Conservation (phyloP, 2,113 vertebrate genomes). For the Daphoenositta chrysoptera region DNA sequence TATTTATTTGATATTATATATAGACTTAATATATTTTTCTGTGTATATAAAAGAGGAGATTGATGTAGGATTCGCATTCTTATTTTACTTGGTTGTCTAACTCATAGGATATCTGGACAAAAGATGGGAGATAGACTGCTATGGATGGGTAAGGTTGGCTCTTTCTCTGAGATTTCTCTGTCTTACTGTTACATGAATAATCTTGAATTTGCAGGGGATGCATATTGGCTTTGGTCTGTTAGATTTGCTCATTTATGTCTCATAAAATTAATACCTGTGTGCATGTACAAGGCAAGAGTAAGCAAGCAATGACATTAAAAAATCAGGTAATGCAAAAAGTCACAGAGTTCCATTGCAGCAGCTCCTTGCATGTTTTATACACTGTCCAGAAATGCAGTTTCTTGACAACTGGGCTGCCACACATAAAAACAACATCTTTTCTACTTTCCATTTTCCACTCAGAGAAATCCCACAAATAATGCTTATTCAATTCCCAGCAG, state of each 20-base stretch:
- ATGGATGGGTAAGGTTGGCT: background rate
- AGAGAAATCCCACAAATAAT: slow-evolving; percentile 17
- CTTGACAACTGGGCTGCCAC: background rate
- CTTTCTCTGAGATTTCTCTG: background rate
- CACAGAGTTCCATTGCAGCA: background rate
- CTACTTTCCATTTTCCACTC: background rate
- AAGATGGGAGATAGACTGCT: background rate
- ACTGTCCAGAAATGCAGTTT: background rate
- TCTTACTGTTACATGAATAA: background rate
- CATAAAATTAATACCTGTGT: background rate
- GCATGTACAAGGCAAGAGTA: background rate
- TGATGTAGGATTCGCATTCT: background rate
- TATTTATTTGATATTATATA: background rate
- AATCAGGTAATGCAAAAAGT: background rate
- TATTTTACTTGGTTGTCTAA: background rate
- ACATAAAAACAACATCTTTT: background rate
- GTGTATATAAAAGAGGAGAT: background rate
- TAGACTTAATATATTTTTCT: background rate
- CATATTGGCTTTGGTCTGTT: background rate
- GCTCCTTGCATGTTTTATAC: background rate
- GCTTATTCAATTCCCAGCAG: slow-evolving; percentile 26
- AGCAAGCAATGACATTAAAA: background rate
- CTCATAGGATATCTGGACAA: background rate
- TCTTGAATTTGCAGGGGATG: background rate
- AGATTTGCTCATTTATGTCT: background rate